phyloP scores from a whole-genome alignment of 2,888 invertebrate species.

The Bugulina stolonifera region DNA sequence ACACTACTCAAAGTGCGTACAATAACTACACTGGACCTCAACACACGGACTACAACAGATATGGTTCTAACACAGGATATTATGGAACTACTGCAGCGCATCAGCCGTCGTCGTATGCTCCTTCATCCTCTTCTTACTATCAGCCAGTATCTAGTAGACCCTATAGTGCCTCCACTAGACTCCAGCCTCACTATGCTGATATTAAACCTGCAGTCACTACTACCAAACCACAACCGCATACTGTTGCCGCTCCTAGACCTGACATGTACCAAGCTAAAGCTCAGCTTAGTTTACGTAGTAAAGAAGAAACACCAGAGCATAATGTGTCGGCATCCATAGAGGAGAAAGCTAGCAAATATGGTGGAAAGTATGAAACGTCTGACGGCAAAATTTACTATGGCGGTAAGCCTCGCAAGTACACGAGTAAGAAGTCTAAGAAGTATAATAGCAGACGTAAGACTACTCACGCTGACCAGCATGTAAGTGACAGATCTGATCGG shows the following conservation, averaged over 20 bases:
- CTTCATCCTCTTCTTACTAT: background rate
- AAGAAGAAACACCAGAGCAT: constrained; percentile 19
- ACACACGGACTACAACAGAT: background rate
- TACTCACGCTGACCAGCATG: background rate
- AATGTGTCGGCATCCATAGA: constrained; percentile 13
- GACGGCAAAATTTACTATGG: constrained; percentile 18
- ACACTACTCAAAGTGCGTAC: background rate
- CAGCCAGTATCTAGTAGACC: constrained; percentile 21
- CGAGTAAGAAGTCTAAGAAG: constrained; percentile 19
- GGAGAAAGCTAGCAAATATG: constrained; percentile 17
- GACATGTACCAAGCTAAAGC: background rate
- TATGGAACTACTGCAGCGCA: too few species aligned
- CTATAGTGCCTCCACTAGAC: background rate
- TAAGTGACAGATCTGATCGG: background rate
- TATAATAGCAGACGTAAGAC: constrained; percentile 1
- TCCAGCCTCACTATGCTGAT: constrained; percentile 12
- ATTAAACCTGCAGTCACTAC: background rate
- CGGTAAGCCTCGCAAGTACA: constrained; percentile 4
- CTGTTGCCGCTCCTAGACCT: too few species aligned
- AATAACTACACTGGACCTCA: background rate
- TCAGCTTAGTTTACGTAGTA: background rate
- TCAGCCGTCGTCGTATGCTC: background rate
- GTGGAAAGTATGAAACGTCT: constrained; percentile 20
- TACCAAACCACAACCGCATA: background rate
- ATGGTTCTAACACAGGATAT: background rate